phyloP scores from a whole-genome alignment of 2,797 vertebrate genomes.

The Cuculus canorus region DNA sequence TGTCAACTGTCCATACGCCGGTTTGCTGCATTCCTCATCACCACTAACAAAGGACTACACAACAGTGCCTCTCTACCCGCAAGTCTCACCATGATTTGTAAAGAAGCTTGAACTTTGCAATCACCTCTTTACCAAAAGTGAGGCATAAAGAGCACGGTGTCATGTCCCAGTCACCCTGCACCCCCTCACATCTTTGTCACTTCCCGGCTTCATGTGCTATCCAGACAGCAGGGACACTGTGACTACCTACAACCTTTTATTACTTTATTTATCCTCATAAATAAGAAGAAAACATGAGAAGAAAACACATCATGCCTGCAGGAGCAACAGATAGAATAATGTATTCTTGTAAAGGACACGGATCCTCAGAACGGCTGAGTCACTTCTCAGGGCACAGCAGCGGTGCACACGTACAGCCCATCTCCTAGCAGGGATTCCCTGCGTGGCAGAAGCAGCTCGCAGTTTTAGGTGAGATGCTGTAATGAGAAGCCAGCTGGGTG shows the following conservation, averaged over 20 bases:
- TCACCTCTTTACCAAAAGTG: background rate
- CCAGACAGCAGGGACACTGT: fast-evolving
- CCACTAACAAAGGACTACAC: background rate
- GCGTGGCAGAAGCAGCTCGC: background rate
- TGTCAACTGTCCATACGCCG: background rate
- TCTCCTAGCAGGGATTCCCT: constrained; percentile 15
- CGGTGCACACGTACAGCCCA: background rate
- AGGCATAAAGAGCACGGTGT: fast-evolving
- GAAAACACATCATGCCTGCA: background rate
- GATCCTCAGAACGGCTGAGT: background rate
- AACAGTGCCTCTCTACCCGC: background rate
- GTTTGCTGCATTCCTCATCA: background rate
- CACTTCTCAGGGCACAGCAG: background rate
- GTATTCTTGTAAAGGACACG: background rate
- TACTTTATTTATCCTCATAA: too few relatives aligned
- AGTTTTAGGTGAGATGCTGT: background rate
- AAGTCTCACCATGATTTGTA: background rate
- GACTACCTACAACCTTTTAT: background rate
- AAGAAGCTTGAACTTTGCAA: background rate
- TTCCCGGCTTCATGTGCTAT: background rate
- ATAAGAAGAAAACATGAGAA: background rate
- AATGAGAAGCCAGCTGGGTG: constrained; percentile 16
- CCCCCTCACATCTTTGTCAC: background rate
- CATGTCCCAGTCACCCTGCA: background rate
- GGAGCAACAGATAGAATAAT: background rate